A percentile compares a stretch with the other conserved stretches of the same genome.
Conservation (phyloP, 2,888 invertebrate species). For the Notocelia uddmanniana region DNA sequence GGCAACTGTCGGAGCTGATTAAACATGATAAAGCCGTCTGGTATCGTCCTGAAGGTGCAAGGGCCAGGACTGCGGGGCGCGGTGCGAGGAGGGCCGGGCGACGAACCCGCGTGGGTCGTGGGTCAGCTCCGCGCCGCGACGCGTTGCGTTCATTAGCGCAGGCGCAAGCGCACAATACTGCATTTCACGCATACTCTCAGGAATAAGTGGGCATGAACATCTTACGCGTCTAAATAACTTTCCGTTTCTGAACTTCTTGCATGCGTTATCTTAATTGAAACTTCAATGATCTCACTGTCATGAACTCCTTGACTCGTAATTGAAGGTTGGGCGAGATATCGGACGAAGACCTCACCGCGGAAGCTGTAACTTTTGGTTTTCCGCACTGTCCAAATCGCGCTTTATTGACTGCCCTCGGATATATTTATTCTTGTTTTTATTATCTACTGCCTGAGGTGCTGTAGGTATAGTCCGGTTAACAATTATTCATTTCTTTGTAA, state of each 20-base stretch:
- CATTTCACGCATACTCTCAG: slow-evolving; percentile 46
- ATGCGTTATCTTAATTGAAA: slow-evolving; percentile 20
- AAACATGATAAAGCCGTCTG: slow-evolving; percentile 71
- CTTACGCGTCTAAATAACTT: slow-evolving; percentile 26
- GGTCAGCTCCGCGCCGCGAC: slow-evolving; percentile 76
- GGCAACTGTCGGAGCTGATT: slow-evolving; percentile 61
- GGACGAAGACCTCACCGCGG: slow-evolving; percentile 63
- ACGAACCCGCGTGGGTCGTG: slow-evolving; percentile 84
- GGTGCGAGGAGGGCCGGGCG: slow-evolving; percentile 62
- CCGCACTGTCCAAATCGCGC: slow-evolving; percentile 60
- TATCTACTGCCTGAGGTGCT: slow-evolving; percentile 49
- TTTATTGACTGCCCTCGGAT: slow-evolving; percentile 58
- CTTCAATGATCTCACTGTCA: slow-evolving; percentile 15
- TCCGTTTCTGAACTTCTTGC: slow-evolving; percentile 26
- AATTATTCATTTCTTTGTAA: slow-evolving; percentile 67
- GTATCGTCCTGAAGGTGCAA: slow-evolving; percentile 61
- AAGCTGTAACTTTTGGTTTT: slow-evolving; percentile 66
- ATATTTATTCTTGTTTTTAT: slow-evolving; percentile 57
- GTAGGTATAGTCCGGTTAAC: slow-evolving; percentile 51
- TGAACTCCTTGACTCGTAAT: slow-evolving; percentile 29
- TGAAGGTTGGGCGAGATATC: slow-evolving; percentile 56
- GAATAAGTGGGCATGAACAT: slow-evolving; percentile 22
- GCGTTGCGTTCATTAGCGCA: slow-evolving; percentile 79
- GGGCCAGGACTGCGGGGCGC: slow-evolving; percentile 50
- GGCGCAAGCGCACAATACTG: slow-evolving; percentile 65